Percentiles rank a stretch among this genome's conserved stretches.
phyloP scores from a whole-genome alignment of 1,140 invertebrate species.

The Stratiolaelaps scimitus region DNA sequence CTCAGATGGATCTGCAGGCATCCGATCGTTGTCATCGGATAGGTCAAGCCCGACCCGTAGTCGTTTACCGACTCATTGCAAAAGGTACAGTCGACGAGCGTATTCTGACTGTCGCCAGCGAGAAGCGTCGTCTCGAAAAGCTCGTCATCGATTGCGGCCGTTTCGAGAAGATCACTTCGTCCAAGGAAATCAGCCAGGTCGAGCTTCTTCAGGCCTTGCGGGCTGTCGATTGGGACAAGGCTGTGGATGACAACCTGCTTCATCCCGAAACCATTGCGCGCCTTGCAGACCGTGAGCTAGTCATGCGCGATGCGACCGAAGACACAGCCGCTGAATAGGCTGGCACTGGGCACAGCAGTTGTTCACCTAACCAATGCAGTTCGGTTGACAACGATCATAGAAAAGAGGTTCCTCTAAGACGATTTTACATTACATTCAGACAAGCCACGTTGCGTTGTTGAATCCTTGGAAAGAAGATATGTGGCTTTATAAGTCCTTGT shows the following conservation, averaged over 20 bases:
- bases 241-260: not conserved
- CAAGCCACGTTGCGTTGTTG: no score
- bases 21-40: constrained; percentile 95
- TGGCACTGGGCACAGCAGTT: no score
- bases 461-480: no score
- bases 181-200: not conserved
- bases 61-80: constrained; percentile 82
- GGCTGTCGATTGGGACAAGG: constrained; percentile 1
- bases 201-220: not conserved
- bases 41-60: constrained; percentile 91
- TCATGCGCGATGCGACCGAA: no score
- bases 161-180: not conserved
- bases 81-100: constrained; percentile 99
- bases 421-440: no score
- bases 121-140: constrained; percentile 86
- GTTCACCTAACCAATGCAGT: no score
- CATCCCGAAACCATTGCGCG: not conserved
- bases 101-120: constrained; percentile 93
- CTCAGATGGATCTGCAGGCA: constrained; percentile 95
- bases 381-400: no score
- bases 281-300: not conserved
- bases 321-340: no score
- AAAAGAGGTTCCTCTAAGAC: no score
- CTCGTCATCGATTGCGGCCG: constrained; percentile 58
- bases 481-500: no score